Evolutionary conservation across 1,140 invertebrate species (phyloP).

Genomic region (Mactra quadrangularis): DNA sequence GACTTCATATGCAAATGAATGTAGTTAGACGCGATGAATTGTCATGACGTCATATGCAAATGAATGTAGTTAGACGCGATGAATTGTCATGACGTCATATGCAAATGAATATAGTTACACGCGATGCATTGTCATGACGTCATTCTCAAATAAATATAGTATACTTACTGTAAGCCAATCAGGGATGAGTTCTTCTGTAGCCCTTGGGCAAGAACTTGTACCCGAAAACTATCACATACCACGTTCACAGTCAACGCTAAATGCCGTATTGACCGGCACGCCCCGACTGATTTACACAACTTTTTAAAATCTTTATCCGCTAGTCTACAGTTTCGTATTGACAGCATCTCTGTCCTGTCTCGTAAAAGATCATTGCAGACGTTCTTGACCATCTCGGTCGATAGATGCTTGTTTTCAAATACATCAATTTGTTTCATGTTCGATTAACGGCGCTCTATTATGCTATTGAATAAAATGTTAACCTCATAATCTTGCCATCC

Average conservation of each 20-base stretch:
- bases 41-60: no score
- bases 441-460: no score
- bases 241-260: neutral
- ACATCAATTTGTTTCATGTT: constrained; percentile 10
- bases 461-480: no score
- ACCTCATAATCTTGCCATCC: no score
- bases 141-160: no score
- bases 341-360: constrained; percentile 13
- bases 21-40: no score
- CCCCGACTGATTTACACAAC: neutral
- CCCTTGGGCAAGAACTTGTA: neutral
- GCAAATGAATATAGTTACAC: no score
- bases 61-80: no score
- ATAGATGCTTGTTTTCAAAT: constrained; percentile 7
- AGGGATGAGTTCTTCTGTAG: constrained; percentile 13
- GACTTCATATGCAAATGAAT: no score
- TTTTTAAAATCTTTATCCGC: constrained; percentile 12
- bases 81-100: no score
- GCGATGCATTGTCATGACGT: no score
- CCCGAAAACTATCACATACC: constrained; percentile 3
- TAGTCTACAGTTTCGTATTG: constrained; percentile 3
- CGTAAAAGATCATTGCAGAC: constrained; percentile 7
- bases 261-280: constrained; percentile 1
- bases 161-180: constrained; percentile 25
- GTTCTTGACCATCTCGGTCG: constrained; percentile 8